phyloP scores from a whole-genome alignment of 2,888 invertebrate genomes.

The Amiota minor region DNA sequence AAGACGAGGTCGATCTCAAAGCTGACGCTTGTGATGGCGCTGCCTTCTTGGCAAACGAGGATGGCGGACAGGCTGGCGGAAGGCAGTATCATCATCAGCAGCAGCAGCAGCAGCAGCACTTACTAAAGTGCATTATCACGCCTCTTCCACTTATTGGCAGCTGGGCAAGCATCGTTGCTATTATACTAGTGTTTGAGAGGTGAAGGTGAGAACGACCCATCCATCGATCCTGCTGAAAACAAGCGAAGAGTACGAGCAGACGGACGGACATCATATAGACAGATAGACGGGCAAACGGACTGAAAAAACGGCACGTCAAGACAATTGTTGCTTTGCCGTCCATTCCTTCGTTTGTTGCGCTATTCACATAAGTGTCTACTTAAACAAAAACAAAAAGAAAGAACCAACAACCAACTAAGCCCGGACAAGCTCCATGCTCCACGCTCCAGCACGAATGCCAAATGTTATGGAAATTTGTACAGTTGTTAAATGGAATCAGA shows the following conservation, averaged over 20 bases:
- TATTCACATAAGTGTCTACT: slow-evolving; percentile 67
- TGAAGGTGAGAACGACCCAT: slow-evolving; percentile 62
- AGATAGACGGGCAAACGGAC: slow-evolving; percentile 44
- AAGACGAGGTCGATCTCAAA: background rate
- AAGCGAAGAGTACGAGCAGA: background rate
- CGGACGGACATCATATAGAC: slow-evolving; percentile 9
- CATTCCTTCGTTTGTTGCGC: slow-evolving; percentile 64
- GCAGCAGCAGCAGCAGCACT: slow-evolving; percentile 50
- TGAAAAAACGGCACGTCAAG: slow-evolving; percentile 45
- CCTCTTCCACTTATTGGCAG: slow-evolving; percentile 49
- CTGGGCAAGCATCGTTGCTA: slow-evolving; percentile 52
- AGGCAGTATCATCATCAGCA: background rate
- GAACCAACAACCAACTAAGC: slow-evolving; percentile 20
- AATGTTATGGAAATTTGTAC: slow-evolving; percentile 65
- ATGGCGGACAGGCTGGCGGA: background rate
- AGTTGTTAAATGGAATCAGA: slow-evolving; percentile 49
- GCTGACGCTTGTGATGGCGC: no score
- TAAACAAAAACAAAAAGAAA: slow-evolving; percentile 42
- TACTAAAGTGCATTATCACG: slow-evolving; percentile 67
- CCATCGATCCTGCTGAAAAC: slow-evolving; percentile 22
- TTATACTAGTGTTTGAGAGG: slow-evolving; percentile 49
- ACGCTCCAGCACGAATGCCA: slow-evolving; percentile 31
- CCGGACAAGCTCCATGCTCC: no score
- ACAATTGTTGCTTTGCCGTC: slow-evolving; percentile 25
- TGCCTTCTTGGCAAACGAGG: no score